Conservation (phyloP, 2,113 vertebrate genomes). For the Erpornis zantholeuca region DNA sequence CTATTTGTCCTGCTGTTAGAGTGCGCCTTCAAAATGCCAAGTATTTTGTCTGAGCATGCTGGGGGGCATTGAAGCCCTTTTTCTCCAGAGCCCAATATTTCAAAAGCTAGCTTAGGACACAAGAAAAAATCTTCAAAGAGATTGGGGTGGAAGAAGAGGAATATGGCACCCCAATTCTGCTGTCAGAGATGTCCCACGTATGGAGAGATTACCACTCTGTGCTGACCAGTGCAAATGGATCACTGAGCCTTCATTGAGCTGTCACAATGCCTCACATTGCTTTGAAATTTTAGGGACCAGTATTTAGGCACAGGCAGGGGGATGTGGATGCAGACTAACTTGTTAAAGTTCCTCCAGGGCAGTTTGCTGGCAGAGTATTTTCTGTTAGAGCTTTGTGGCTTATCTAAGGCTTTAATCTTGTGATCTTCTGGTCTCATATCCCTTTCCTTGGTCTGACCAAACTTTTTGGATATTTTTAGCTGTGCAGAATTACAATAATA, state of each 20-base stretch:
- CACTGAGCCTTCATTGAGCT: background rate
- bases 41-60: background rate
- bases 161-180: background rate
- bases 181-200: fast-evolving
- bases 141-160: background rate
- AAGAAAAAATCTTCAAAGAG: background rate
- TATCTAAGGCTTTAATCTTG: background rate
- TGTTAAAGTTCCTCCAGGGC: background rate
- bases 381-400: background rate
- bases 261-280: background rate
- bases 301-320: background rate
- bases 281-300: background rate
- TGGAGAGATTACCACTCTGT: background rate
- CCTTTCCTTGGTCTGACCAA: background rate
- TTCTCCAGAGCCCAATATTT: background rate
- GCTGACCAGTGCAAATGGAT: background rate
- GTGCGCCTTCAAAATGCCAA: background rate
- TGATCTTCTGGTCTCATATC: background rate
- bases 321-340: background rate
- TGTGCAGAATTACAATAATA: background rate
- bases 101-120: background rate
- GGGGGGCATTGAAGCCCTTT: background rate
- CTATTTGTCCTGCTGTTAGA: background rate
- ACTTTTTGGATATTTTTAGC: background rate
- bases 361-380: background rate